Evolutionary conservation across 2,888 invertebrate species (phyloP), one percentile per base, ranked within the genome.

Genomic region (Sericinus montela): DNA sequence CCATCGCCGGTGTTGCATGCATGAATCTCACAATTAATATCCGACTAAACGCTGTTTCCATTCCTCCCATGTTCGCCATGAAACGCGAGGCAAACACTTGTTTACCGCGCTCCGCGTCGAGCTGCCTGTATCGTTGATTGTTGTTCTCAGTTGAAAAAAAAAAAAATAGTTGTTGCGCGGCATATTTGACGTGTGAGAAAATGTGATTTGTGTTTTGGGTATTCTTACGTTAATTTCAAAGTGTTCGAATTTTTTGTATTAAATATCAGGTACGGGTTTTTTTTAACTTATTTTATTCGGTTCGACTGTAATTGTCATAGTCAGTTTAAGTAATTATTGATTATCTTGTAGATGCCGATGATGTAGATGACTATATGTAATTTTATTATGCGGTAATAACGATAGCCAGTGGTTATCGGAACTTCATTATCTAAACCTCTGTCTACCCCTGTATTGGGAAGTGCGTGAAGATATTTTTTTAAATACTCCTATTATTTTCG

Each of bases 71-170:
- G 53, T 44, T 37, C 48, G 51, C 48, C 51, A 45, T 55, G 40
- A 53, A 46, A 37, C 29, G 19, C 41, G 59, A 62, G 50, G 53
- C 53, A 72, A 73, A 70, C 75, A 69, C 66, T 70, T 65, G 70
- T 69, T 63, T 67, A 64, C 62, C 65, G 67, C 63, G 63, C 54
- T 55, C 11, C 40, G 49, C 28, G 23, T 57, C 56, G 56, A 51
- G 51, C 48, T 47, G 69, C 66, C 67, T 63, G 75, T 60, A 68
- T 68, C 65, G 57, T 60, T 57, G 59, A 60, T 43, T 60, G 67
- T 61, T 63, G 58, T n/a, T n/a, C n/a, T n/a, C 62, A 59, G 68
- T 61, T 45, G 46, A 51, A 42, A 39, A 65, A 68, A 70, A 67
- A 19, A 61, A 59, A 63, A 63, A 8, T 29, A 14, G 68, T 53